phyloP scores from a whole-genome alignment of 2,113 vertebrate genomes.

The Carettochelys insculpta region DNA sequence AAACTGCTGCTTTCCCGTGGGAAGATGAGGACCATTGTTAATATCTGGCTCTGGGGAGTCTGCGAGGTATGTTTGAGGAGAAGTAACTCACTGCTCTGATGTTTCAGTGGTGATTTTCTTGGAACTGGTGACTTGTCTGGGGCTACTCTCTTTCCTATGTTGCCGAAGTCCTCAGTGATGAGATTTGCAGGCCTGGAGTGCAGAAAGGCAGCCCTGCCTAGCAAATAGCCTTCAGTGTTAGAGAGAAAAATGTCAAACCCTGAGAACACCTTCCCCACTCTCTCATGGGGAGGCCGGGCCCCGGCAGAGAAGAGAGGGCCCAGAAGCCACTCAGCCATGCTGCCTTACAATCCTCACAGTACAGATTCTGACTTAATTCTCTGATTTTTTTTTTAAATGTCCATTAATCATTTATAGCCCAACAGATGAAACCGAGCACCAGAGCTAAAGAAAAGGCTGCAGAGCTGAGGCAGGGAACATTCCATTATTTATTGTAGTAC shows the following conservation, averaged over 20 bases:
- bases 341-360: constrained; percentile 45
- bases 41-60: neutral
- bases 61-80: neutral
- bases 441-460: constrained; percentile 38
- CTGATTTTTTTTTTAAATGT: constrained; percentile 72
- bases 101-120: neutral
- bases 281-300: constrained; percentile 16
- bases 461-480: neutral
- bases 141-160: neutral
- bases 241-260: constrained; percentile 43
- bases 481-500: constrained; percentile 57
- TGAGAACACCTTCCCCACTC: constrained; percentile 27
- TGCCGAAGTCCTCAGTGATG: neutral
- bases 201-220: constrained; percentile 51
- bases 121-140: neutral
- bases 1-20: neutral
- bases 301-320: neutral
- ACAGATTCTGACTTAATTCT: constrained; percentile 68
- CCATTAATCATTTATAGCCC: constrained; percentile 76
- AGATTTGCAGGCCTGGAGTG: constrained; percentile 63
- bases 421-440: constrained; percentile 63
- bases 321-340: constrained; percentile 17
- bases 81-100: neutral
- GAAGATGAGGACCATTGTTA: neutral
- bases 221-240: constrained; percentile 70